Percentiles rank a stretch among this genome's conserved stretches.
Evolutionary conservation across 2,797 vertebrate genomes (phyloP).

Genomic region (Lophotriccus pileatus): DNA sequence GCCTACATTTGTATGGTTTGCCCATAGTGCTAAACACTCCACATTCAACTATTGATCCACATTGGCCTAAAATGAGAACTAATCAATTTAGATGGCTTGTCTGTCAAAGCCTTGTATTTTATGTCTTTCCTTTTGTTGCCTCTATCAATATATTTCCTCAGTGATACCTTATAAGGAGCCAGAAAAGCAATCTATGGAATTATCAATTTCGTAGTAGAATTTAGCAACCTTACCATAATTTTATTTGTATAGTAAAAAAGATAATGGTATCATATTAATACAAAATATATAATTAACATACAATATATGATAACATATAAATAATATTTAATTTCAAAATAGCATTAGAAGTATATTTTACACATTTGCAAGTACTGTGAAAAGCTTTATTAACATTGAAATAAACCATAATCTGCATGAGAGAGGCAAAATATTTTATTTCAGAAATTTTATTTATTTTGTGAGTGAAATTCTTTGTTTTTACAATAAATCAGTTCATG

Average conservation of each 20-base stretch:
- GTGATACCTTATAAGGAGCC: not conserved
- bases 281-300: not conserved
- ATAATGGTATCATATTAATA: not conserved
- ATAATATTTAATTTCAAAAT: not conserved
- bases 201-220: not conserved
- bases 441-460: not conserved
- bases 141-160: not conserved
- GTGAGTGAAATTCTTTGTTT: not conserved
- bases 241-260: not conserved
- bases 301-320: not conserved
- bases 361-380: not conserved
- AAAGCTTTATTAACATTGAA: not conserved
- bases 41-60: not conserved
- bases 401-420: not conserved
- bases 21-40: too few species aligned
- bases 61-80: not conserved
- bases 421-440: not conserved
- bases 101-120: not conserved
- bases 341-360: not conserved
- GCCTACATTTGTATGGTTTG: too few species aligned
- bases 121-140: not conserved
- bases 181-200: not conserved
- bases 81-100: not conserved
- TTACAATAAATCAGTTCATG: not conserved
- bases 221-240: not conserved